Base-by-base conservation (phyloP, 92 coral and sea anemone genomes). In the Muricea muricata region DNA sequence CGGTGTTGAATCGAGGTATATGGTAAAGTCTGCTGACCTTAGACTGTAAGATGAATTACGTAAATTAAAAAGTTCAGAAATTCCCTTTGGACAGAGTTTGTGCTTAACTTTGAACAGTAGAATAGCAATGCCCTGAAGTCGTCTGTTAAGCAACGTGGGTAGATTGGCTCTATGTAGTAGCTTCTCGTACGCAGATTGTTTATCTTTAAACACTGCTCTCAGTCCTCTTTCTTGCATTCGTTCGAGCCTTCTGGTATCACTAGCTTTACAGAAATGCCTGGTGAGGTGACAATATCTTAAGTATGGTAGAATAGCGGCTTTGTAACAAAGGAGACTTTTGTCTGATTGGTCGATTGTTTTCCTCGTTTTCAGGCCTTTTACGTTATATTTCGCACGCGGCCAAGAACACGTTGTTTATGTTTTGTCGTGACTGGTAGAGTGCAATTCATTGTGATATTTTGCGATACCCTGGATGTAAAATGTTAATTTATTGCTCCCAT, bases 261-360 rank as follows among this genome's bases (percentile, higher is more conserved):
- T 37, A 11, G 37, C 31, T 31, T 56, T 39, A 32, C 83, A 78
- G 15, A 78, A 78, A 56, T 78, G 83, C 83, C 83, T n/a, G n/a
- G n/a, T n/a, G n/a, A n/a, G n/a, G n/a, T n/a, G n/a, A n/a, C n/a
- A n/a, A n/a, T n/a, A n/a, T n/a, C n/a, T n/a, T n/a, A n/a, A n/a
- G n/a, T n/a, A n/a, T n/a, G n/a, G n/a, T n/a, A n/a, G n/a, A n/a
- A n/a, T n/a, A n/a, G n/a, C n/a, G n/a, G n/a, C n/a, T n/a, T n/a
- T n/a, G n/a, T n/a, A n/a, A n/a, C n/a, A n/a, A n/a, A n/a, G n/a
- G n/a, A n/a, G n/a, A n/a, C n/a, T n/a, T n/a, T n/a, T n/a, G n/a
- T n/a, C n/a, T n/a, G n/a, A n/a, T n/a, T n/a, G n/a, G n/a, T n/a
- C n/a, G n/a, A n/a, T n/a, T n/a, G n/a, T n/a, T n/a, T n/a, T n/a